phyloP scores from a whole-genome alignment of 2,888 invertebrate genomes.

The Parthenolecanium corni region DNA sequence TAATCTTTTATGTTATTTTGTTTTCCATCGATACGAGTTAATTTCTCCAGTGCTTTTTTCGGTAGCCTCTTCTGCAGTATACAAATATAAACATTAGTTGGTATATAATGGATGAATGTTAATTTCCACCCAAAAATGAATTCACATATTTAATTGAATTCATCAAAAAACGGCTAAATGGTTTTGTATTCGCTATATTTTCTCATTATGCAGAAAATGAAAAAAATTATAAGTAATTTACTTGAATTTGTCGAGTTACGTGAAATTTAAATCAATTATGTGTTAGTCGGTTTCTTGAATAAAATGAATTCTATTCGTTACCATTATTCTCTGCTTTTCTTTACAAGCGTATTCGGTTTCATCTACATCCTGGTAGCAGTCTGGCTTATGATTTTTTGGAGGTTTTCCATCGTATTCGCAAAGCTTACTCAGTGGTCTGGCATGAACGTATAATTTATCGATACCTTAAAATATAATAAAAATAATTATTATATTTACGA shows the following conservation, averaged over 20 bases:
- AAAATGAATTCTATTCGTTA: constrained; percentile 38
- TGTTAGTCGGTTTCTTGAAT: too few species aligned
- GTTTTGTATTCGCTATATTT: neutral
- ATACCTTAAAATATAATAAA: constrained; percentile 40
- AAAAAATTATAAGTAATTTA: too few species aligned
- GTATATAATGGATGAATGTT: neutral
- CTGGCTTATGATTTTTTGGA: constrained; percentile 61
- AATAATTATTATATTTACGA: too few species aligned
- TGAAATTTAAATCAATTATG: too few species aligned
- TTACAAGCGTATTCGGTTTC: constrained; percentile 68
- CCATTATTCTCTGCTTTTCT: constrained; percentile 68
- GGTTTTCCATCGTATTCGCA: constrained; percentile 61
- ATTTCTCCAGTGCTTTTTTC: constrained; percentile 31
- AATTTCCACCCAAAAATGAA: neutral
- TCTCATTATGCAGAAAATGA: too few species aligned
- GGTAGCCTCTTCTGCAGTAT: constrained; percentile 31
- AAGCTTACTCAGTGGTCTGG: constrained; percentile 55
- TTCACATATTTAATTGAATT: constrained; percentile 9
- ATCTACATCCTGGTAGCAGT: constrained; percentile 68
- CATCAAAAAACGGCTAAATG: constrained; percentile 1
- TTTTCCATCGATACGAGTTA: constrained; percentile 27
- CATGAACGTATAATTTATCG: constrained; percentile 58
- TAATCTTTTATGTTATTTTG: constrained; percentile 30
- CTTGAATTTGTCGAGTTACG: too few species aligned
- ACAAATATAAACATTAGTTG: constrained; percentile 24